A percentile compares a stretch with the other conserved stretches of the same genome.
Conservation (phyloP, 2,888 invertebrate species). For the Drosophila melanosoma region DNA sequence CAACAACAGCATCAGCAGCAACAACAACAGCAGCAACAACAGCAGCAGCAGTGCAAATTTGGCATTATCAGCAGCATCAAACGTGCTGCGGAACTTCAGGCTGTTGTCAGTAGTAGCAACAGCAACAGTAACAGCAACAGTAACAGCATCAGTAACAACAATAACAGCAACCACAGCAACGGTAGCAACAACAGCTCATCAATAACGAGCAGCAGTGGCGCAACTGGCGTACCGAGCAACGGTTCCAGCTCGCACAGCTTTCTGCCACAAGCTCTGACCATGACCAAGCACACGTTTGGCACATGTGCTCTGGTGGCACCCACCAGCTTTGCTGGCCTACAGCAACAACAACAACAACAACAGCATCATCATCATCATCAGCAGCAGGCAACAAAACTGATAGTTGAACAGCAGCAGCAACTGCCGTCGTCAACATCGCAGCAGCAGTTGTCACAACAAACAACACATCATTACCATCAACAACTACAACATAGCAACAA, state of each 20-base stretch:
- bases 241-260: constrained; percentile 60
- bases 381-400: constrained; percentile 23
- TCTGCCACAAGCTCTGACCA: constrained; percentile 59
- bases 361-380: constrained; percentile 13
- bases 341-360: constrained; percentile 52
- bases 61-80: constrained; percentile 26
- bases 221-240: constrained; percentile 40
- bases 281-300: constrained; percentile 83
- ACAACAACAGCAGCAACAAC: constrained; percentile 18
- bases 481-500: constrained; percentile 58
- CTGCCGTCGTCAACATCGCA: constrained; percentile 27
- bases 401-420: constrained; percentile 33
- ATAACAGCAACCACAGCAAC: constrained; percentile 14
- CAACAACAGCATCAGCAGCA: constrained; percentile 46
- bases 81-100: constrained; percentile 12
- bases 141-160: constrained; percentile 10
- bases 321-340: constrained; percentile 71
- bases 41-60: constrained; percentile 29
- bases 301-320: constrained; percentile 82
- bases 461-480: constrained; percentile 38
- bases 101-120: constrained; percentile 18
- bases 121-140: constrained; percentile 7
- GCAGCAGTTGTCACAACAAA: constrained; percentile 10
- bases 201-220: constrained; percentile 54
- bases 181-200: constrained; percentile 35